A percentile compares a stretch with the other conserved stretches of the same genome.
Conservation (phyloP, 1,140 invertebrate genomes). For the Myzus persicae region DNA sequence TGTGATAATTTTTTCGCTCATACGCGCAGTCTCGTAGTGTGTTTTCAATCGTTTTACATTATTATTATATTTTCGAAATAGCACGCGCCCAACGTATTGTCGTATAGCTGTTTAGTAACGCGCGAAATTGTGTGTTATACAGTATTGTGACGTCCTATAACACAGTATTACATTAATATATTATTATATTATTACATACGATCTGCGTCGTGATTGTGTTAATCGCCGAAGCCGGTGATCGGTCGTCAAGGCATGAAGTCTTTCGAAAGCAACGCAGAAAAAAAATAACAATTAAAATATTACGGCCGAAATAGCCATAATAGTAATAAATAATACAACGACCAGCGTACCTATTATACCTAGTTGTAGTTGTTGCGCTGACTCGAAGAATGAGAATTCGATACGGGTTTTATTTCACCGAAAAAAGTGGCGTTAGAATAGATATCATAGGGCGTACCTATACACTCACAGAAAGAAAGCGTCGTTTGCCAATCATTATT, state of each 20-base stretch:
- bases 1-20: background rate
- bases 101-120: too few species aligned
- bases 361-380: background rate
- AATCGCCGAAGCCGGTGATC: too few species aligned
- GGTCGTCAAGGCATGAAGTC: background rate
- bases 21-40: background rate
- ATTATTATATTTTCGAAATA: background rate
- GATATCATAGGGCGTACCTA: background rate
- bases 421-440: background rate
- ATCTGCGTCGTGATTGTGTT: too few species aligned
- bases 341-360: too few species aligned
- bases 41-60: background rate
- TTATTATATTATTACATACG: background rate
- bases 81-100: background rate
- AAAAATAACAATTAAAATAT: conserved; percentile 5
- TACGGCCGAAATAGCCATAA: background rate
- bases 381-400: background rate
- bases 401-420: background rate
- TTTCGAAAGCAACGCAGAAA: background rate
- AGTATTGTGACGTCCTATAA: background rate
- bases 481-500: background rate
- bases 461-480: background rate
- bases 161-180: background rate
- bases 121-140: background rate
- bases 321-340: background rate